Percentiles rank a stretch among this genome's conserved stretches.
phyloP scores from a whole-genome alignment of 2,113 vertebrate species.

The Cottus gobio region DNA sequence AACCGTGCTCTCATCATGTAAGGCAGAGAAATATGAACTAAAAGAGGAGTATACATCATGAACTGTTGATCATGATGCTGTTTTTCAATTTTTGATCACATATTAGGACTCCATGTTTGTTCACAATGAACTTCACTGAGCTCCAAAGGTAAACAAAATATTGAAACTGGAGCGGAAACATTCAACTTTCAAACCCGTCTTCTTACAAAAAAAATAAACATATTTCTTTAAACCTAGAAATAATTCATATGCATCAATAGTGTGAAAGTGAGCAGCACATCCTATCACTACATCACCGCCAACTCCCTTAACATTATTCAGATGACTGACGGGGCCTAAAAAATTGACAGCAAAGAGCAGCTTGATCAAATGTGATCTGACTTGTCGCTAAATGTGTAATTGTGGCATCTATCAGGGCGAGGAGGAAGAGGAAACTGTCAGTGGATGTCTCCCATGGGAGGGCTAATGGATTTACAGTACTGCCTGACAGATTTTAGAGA shows the following conservation, averaged over 20 bases:
- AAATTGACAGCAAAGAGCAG: slow-evolving; percentile 57
- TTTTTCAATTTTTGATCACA: neutral
- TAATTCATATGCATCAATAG: neutral
- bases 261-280: slow-evolving; percentile 35
- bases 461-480: slow-evolving; percentile 71
- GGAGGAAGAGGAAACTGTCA: slow-evolving; percentile 49
- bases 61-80: too few species aligned
- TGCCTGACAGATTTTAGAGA: slow-evolving; percentile 63
- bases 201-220: slow-evolving; percentile 11
- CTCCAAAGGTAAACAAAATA: neutral
- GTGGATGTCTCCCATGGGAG: slow-evolving; percentile 48
- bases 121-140: neutral
- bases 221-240: slow-evolving; percentile 17
- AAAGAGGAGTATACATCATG: neutral
- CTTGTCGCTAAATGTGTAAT: slow-evolving; percentile 63
- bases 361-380: slow-evolving; percentile 70
- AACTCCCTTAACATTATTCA: slow-evolving; percentile 47
- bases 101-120: neutral
- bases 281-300: slow-evolving; percentile 22
- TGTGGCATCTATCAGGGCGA: slow-evolving; percentile 56
- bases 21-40: too few species aligned
- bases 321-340: slow-evolving; percentile 53
- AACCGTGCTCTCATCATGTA: neutral
- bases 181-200: neutral
- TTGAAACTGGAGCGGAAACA: neutral